Evolutionary conservation across 1,140 invertebrate genomes (phyloP), one percentile per base, ranked within the genome.

Genomic region (Whitmania pigra): DNA sequence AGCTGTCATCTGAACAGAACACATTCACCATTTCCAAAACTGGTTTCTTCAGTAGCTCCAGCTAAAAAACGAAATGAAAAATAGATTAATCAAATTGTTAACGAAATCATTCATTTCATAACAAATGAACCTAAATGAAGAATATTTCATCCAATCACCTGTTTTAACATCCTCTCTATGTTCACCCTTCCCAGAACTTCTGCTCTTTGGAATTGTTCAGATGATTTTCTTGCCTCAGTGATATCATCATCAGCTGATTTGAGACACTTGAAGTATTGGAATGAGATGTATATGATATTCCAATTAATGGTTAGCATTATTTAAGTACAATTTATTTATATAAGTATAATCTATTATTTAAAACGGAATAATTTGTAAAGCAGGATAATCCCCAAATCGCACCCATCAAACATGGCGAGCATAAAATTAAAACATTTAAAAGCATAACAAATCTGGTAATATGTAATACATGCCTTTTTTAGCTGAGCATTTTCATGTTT

Each of bases 1-100:
- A 25, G 11, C 18, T 31, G 11, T 31, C 57, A 63, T 63, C 57
- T 13, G 57, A 22, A 15, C 57, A 63, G 22, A 63, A 22, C 9
- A 63, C 20, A 20, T 63, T 63, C 18, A 63, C 57, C 57, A 63
- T 63, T 22, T 63, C 57, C 22, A 63, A 20, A 15, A 63, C 22
- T 63, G 57, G 57, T 63, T 63, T 63, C 57, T 63, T 63, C 18
- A 63, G 29, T n/a, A 63, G 57, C 11, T 63, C 57, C 57, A 63
- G 18, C 57, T 63, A 49, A 17, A 15, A 49, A 49, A 49, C 9
- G 13, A 11, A 49, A 49, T 49, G 9, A 17, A 49, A 49, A 36
- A 36, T 36, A 36, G 6, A 36, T 36, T 3, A 36, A 36, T 3
- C 31, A 2, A 36, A 6, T 36, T 6, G 6, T 36, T 36, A 15